These are phyloP conservation scores for Ornithoptera priamus DNA, from an alignment of 2,888 invertebrate species.

Conservation along the genomic window DNA sequence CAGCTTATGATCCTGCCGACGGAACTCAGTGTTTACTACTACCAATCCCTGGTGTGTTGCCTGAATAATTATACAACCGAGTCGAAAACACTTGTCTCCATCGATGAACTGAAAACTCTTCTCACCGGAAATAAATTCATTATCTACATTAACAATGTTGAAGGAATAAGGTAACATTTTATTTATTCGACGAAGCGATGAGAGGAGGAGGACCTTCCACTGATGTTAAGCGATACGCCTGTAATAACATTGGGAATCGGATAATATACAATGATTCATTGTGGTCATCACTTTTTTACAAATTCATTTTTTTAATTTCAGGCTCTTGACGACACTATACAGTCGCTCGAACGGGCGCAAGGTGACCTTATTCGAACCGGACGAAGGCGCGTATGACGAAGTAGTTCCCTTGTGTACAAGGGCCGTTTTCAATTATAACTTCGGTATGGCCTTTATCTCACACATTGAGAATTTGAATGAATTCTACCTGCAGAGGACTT, in stretches of 20 bases:
- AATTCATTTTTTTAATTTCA: conserved; percentile 51
- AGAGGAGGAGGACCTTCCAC: no score
- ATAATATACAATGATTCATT: no score
- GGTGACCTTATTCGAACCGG: conserved; percentile 73
- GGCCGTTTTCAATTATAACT: conserved; percentile 81
- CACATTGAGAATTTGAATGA: conserved; percentile 80
- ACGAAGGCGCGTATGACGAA: conserved; percentile 75
- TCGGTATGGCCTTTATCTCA: conserved; percentile 80
- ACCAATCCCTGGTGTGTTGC: conserved; percentile 70
- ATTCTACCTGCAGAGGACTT: conserved; percentile 81
- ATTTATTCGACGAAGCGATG: no score
- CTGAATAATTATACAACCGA: conserved; percentile 72
- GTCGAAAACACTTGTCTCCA: conserved; percentile 55
- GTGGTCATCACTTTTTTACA: no score
- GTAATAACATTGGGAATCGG: no score
- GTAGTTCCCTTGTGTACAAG: conserved; percentile 80
- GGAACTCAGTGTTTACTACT: conserved; percentile 73
- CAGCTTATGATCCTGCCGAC: conserved; percentile 79
- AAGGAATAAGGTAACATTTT: conserved; percentile 56
- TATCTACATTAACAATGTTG: conserved; percentile 62
- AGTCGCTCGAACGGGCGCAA: conserved; percentile 69
- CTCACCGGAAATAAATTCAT: conserved; percentile 68
- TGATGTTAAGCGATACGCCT: no score
- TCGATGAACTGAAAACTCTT: conserved; percentile 73
- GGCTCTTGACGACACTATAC: conserved; percentile 84